Base-by-base conservation (phyloP, 2,113 vertebrate genomes). In the Tenrec ecaudatus region DNA sequence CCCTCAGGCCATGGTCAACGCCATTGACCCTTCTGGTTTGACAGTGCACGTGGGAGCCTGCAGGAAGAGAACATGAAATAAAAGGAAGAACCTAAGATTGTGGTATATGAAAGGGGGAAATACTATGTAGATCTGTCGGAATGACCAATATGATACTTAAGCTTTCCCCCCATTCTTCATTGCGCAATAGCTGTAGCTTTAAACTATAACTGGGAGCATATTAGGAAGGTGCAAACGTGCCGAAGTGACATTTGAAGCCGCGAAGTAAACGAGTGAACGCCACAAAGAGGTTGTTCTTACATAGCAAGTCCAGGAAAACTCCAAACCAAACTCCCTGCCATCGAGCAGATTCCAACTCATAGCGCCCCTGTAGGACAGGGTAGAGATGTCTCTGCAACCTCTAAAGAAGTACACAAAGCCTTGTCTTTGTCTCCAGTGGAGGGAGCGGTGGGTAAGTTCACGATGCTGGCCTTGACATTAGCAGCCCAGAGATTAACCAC, bases 261-360 rank as follows among this genome's bases (percentile, higher is more conserved):
- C 86, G 40, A 22, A 29, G 7, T 92, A 85, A 79, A 3, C 60
- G 88, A 58, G 86, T 82, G 71, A 77, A 83, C 80, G 57, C 0
- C 9, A 53, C 62, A 23, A 25, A 68, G 58, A 85, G 92, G 22
- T 38, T 33, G 62, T 62, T 60, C 57, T 60, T 43, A 33, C 15
- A 82, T 3, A 89, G 12, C 23, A 38, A n/a, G 66, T 90, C 75
- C 85, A 92, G 79, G 53, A 81, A 89, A 92, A 27, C 40, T 40
- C 40, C 47, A 53, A 53, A 53, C 12, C 9, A 53, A 53, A 10
- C 9, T 53, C 47, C 6, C 47, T 10, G 47, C 47, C 47, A 53
- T 53, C 47, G 47, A 53, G 47, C 47, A 53, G 47, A 53, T 10
- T 53, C 47, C 47, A 10, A 53, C 47, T 53, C 47, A 47, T 47